These are phyloP conservation scores for Dicycla oo DNA, from an alignment of 2,888 invertebrate genomes.

Conservation along the genomic window DNA sequence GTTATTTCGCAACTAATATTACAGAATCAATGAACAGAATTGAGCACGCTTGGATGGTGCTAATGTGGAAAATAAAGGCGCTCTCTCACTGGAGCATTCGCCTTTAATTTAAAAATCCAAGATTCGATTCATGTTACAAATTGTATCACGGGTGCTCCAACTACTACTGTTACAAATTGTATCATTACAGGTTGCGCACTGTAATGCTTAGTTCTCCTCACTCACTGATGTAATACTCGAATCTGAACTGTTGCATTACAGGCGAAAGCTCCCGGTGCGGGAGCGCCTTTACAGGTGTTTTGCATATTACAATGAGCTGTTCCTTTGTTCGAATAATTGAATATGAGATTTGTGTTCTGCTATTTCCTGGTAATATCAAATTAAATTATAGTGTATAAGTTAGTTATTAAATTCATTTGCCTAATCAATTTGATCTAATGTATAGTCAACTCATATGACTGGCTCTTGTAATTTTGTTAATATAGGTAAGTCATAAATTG, in stretches of 20 bases:
- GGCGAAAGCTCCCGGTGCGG: no score
- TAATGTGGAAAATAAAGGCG: slow-evolving; percentile 2
- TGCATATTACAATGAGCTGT: neutral
- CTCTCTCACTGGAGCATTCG: no score
- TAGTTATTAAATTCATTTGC: neutral
- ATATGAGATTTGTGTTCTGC: neutral
- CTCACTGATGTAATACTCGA: no score
- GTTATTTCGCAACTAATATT: slow-evolving; percentile 14
- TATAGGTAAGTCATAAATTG: neutral
- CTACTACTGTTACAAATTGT: no score
- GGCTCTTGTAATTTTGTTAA: slow-evolving; percentile 9
- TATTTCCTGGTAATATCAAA: neutral
- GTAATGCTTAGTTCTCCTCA: no score
- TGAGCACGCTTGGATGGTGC: slow-evolving; percentile 12
- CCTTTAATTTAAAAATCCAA: no score
- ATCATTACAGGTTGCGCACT: no score
- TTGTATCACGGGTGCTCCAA: no score
- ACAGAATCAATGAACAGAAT: slow-evolving; percentile 20
- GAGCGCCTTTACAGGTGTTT: neutral
- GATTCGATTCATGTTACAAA: no score
- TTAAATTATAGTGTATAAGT: neutral
- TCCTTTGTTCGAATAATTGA: neutral
- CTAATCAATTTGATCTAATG: slow-evolving; percentile 5
- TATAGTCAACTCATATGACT: neutral
- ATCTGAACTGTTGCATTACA: no score